Evolutionary conservation across 2,797 vertebrate species (phyloP).

Genomic region (Spinus pinus): DNA sequence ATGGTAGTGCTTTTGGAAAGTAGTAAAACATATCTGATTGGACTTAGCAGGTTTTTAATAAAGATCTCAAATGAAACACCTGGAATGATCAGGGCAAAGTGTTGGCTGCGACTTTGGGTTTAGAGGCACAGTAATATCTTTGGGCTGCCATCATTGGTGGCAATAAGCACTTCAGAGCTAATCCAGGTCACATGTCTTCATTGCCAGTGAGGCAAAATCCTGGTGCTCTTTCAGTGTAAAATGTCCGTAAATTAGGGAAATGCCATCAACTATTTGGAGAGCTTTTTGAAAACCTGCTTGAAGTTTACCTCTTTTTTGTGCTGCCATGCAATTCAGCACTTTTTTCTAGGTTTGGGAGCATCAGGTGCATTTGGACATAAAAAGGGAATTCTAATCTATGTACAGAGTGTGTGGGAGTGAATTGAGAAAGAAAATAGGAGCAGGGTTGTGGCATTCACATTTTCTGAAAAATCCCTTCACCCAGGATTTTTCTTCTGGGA

Average conservation of each 20-base stretch:
- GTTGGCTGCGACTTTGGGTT: not conserved
- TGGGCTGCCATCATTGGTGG: not conserved
- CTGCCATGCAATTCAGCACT: accelerated
- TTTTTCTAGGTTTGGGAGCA: not conserved
- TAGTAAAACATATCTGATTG: not conserved
- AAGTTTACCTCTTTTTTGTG: not conserved
- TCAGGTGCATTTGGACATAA: not conserved
- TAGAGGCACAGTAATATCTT: not conserved
- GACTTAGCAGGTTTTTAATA: not conserved
- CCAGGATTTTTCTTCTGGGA: too few species aligned
- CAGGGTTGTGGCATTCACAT: too few species aligned
- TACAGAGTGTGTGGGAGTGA: not conserved
- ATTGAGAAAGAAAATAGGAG: not conserved
- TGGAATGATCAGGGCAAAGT: not conserved
- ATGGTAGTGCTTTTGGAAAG: not conserved
- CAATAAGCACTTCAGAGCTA: not conserved
- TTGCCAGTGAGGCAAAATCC: not conserved
- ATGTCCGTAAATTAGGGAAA: not conserved
- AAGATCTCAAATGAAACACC: not conserved
- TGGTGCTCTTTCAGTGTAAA: not conserved
- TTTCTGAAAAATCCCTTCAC: too few species aligned
- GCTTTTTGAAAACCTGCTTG: not conserved
- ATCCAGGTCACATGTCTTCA: not conserved
- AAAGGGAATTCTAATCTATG: not conserved
- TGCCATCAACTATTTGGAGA: not conserved